Base-by-base conservation (phyloP, 2,888 invertebrate genomes). In the Nomada ruficornis region DNA sequence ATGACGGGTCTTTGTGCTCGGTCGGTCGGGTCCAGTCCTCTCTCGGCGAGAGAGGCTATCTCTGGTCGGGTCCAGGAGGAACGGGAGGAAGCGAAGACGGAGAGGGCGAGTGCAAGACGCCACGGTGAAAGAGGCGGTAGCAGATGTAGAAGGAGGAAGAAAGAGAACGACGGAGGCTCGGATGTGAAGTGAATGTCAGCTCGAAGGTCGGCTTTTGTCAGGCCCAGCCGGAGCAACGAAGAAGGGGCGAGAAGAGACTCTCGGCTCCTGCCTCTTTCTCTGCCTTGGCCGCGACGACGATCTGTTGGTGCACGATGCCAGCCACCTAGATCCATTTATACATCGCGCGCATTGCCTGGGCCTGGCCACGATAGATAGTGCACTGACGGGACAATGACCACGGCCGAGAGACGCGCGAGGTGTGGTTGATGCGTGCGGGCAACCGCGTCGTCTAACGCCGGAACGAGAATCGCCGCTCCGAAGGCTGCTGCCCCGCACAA, bases 151-250 rank as follows among this genome's bases (percentile, higher is more conserved):
- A 62, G 75, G 62, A 69, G 23, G 54, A 47, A 75, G 29, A 42
- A 60, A 26, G 42, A 79, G 68, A 65, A 20, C 20, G 23, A 20
- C 10, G 57, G 72, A 85, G 77, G 82, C 82, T 80, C 79, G 83
- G 83, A 86, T 89, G 88, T 83, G 89, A 90, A 93, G 93, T 93
- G 93, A 93, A 93, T 93, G 93, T 93, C 93, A 93, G 93, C 90
- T 80, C 91, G 93, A 93, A 93, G 93, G 93, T 92, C 93, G 91
- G 93, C 93, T 93, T 93, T 93, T 93, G 93, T 93, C 93, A 93
- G 92, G 89, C 76, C 78, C 82, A 59, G 64, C 63, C 44, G 13
- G 50, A 70, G 83, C 54, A 54, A 73, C 54, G 60, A 65, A 84
- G 67, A 65, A 68, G 52, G 70, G 71, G 42, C 64, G 74, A 72